A percentile compares a stretch with the other conserved stretches of the same genome.
Conservation (phyloP, 2,113 vertebrate species). For the Pristiophorus japonicus region DNA sequence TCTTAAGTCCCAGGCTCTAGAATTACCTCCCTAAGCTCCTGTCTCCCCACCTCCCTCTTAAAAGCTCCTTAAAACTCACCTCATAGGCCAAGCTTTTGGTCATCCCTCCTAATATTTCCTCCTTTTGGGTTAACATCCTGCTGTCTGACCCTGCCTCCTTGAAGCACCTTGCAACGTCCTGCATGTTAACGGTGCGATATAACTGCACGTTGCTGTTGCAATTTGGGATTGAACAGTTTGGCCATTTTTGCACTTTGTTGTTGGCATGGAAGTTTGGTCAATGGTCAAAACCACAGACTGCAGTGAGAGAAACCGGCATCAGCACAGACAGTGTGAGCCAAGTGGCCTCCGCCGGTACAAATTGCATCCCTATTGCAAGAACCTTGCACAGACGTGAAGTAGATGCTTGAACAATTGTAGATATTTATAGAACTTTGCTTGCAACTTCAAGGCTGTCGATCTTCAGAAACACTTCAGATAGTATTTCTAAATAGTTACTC, state of each 20-base stretch:
- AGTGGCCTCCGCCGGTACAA: background rate
- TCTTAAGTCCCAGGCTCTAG: background rate
- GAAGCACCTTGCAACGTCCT: background rate
- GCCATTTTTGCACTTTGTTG: background rate
- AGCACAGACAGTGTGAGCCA: background rate
- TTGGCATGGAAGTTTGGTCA: background rate
- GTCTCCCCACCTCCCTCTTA: background rate
- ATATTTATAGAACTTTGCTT: background rate
- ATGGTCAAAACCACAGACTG: background rate
- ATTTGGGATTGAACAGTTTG: background rate
- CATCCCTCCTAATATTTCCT: background rate
- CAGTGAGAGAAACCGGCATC: background rate
- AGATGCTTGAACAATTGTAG: background rate
- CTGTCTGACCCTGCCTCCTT: background rate
- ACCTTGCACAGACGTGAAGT: background rate
- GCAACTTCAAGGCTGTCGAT: background rate
- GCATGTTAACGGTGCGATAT: background rate
- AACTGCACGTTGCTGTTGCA: background rate
- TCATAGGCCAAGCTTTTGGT: background rate
- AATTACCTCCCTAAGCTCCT: background rate
- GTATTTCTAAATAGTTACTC: background rate
- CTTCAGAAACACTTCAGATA: background rate
- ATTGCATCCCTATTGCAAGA: background rate
- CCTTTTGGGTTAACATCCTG: background rate
- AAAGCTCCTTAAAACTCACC: background rate